Evolutionary conservation across 2,113 vertebrate genomes (phyloP).

Genomic region (Callithrix jacchus): DNA sequence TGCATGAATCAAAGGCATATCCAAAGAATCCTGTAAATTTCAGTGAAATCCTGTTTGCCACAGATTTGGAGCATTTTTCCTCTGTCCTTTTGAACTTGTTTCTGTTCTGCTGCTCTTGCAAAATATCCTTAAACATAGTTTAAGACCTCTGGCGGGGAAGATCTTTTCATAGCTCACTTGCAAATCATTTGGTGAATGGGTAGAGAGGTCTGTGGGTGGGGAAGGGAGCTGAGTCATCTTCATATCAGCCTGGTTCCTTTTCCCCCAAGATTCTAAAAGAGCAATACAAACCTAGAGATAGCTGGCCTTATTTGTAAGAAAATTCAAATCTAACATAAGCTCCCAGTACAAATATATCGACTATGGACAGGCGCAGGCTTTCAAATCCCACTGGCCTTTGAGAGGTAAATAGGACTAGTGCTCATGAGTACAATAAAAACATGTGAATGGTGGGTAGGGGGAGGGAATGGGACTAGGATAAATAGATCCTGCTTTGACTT

Average conservation of each 20-base stretch:
- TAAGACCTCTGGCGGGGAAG: conserved; percentile 74
- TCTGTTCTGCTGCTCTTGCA: conserved; percentile 82
- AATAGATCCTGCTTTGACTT: conserved; percentile 3
- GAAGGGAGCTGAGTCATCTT: background rate
- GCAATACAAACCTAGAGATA: conserved; percentile 66
- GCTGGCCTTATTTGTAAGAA: conserved; percentile 64
- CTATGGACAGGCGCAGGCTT: conserved; percentile 46
- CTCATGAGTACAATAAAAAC: background rate
- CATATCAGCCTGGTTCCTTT: background rate
- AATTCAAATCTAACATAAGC: background rate
- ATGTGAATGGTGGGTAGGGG: background rate
- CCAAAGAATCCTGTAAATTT: conserved; percentile 76
- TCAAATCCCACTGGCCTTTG: conserved; percentile 51
- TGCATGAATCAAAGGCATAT: conserved; percentile 66
- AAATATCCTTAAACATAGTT: conserved; percentile 61
- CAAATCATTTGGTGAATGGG: conserved; percentile 49
- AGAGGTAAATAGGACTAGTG: background rate
- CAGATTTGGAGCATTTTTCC: conserved; percentile 69
- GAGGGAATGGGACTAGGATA: background rate
- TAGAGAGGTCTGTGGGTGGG: background rate
- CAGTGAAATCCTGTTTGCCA: conserved; percentile 75
- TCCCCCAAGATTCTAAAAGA: conserved; percentile 52
- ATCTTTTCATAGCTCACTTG: conserved; percentile 78
- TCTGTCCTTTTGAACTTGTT: conserved; percentile 80
- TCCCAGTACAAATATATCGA: background rate